Evolutionary conservation across 2,797 vertebrate species (phyloP), one percentile per base, ranked within the genome.

Genomic region (Smutsia gigantea): DNA sequence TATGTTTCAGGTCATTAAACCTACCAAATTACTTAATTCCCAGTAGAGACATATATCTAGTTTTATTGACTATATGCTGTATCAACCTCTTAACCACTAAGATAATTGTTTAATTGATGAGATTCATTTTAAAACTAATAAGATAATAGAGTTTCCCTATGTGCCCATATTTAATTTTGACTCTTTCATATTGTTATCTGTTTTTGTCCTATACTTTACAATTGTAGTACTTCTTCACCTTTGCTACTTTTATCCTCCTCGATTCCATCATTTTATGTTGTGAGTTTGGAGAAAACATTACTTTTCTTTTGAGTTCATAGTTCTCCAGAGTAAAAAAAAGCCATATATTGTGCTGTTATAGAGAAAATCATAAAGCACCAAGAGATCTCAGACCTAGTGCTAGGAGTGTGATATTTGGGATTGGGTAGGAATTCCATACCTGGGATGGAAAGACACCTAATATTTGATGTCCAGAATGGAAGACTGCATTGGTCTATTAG

Each of bases 71-170:
- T 93, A 10, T 66, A 49, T 87, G 4, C 9, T 27, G 5, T 85
- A 49, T 25, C 13, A 37, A 69, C 57, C 8, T 92, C 7, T 66
- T 83, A 87, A 72, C 66, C 12, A 17, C 14, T 82, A 78, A 61
- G 19, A 34, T 75, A 31, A 78, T 83, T 94, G n/a, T 7, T 89
- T 88, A 85, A 68, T 64, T 96, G 81, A 78, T 72, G 10, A 87
- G 13, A 55, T 51, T 51, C 3, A 63, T 89, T 83, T 90, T 87
- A 79, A 81, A 7, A 7, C 14, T 71, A 77, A 68, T n/a, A 25
- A 79, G 14, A n/a, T 84, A 96, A 95, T 51, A 85, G 0, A 55
- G 2, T 23, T 94, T 93, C 92, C 1, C 0, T 64, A 68, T 64
- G 29, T 46, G 21, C 57, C 13, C 77, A 57, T 39, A 21, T 77